Percentiles rank a stretch among this genome's conserved stretches.
Evolutionary conservation across 2,888 invertebrate species (phyloP).

Genomic region (Iphiclides podalirius): DNA sequence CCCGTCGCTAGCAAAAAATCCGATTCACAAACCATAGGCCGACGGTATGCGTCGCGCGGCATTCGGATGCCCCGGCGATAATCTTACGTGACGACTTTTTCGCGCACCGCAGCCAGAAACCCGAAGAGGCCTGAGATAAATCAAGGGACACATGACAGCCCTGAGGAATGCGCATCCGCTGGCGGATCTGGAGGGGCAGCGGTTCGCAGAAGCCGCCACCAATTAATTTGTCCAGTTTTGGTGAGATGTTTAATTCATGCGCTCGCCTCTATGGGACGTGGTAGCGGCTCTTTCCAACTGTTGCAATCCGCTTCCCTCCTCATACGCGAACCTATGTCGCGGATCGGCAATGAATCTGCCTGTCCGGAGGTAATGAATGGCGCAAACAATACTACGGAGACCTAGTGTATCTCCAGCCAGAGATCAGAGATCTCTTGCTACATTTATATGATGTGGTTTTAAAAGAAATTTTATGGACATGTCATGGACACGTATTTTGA

Average conservation of each 20-base stretch:
- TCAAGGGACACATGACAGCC: constrained; percentile 29
- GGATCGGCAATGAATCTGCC: too few species aligned
- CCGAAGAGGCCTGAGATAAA: neutral
- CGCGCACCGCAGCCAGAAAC: too few species aligned
- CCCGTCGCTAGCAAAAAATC: constrained; percentile 35
- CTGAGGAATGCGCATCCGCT: constrained; percentile 32
- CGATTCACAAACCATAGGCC: constrained; percentile 44
- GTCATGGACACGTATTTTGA: too few species aligned
- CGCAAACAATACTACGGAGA: too few species aligned
- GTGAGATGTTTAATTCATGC: constrained; percentile 53
- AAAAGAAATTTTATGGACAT: too few species aligned
- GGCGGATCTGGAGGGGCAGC: constrained; percentile 23
- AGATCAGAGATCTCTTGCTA: too few species aligned
- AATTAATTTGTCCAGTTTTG: constrained; percentile 63
- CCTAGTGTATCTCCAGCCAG: too few species aligned
- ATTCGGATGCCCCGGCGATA: constrained; percentile 1
- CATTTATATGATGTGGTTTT: too few species aligned
- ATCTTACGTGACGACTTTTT: constrained; percentile 1
- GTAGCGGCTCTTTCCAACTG: neutral
- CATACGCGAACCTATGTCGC: neutral
- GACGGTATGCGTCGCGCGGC: constrained; percentile 17
- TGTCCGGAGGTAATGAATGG: too few species aligned
- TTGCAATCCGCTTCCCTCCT: neutral
- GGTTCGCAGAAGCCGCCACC: constrained; percentile 51
- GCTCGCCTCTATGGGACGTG: neutral